These are phyloP conservation scores for Cantharis nigra DNA, from an alignment of 2,888 invertebrate genomes.

Conservation along the genomic window DNA sequence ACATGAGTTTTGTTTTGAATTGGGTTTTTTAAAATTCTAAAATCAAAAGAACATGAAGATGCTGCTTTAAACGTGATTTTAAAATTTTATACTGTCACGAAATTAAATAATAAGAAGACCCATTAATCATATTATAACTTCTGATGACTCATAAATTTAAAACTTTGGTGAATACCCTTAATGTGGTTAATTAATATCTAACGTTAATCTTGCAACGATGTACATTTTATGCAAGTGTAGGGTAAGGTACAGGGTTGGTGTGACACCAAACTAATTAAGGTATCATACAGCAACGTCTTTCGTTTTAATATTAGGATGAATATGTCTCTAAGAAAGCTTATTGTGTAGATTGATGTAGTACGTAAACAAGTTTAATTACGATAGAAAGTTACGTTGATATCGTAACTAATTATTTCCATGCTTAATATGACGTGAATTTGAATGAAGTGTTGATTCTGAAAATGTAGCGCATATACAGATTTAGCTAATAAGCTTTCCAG, in stretches of 20 bases:
- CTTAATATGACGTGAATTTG: not conserved
- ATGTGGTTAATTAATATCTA: constrained; percentile 1
- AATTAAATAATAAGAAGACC: not conserved
- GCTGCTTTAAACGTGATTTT: not conserved
- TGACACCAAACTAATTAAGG: constrained; percentile 20
- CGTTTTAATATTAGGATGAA: constrained; percentile 18
- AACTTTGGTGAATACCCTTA: not conserved
- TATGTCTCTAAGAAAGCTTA: constrained; percentile 17
- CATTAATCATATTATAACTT: not conserved
- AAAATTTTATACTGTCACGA: not conserved
- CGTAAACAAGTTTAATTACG: constrained; percentile 21
- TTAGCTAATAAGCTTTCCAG: not conserved
- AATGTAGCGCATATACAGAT: not conserved
- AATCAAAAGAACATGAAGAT: not conserved
- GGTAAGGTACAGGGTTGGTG: not conserved
- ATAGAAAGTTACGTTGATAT: constrained; percentile 17
- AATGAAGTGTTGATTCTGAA: not conserved
- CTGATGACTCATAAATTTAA: not conserved
- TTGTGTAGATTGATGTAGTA: constrained; percentile 16
- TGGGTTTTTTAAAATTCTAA: not conserved
- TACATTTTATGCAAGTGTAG: not conserved
- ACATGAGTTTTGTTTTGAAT: not conserved
- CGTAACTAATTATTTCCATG: constrained; percentile 12
- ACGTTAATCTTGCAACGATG: not conserved
- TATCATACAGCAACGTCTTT: constrained; percentile 4